Evolutionary conservation across 2,113 vertebrate genomes (phyloP).

Genomic region (Colistium nudipinnis): DNA sequence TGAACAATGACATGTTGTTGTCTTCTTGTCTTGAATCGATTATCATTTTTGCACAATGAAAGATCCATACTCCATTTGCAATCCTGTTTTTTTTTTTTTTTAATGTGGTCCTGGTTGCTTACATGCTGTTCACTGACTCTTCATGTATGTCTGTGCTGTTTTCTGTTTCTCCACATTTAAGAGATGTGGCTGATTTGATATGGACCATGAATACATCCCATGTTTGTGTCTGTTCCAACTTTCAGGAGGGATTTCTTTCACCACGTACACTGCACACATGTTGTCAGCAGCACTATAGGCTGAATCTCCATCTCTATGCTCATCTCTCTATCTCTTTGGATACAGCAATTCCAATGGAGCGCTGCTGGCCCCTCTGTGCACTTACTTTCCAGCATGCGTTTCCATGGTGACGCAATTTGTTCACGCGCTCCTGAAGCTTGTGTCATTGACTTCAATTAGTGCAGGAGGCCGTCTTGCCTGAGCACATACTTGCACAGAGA

Average conservation of each 20-base stretch:
- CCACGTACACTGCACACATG: too few relatives aligned
- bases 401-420: constrained; percentile 80
- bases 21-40: neutral
- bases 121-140: neutral
- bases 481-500: constrained; percentile 68
- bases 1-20: neutral
- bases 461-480: constrained; percentile 63
- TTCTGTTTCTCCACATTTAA: neutral
- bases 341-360: constrained; percentile 52
- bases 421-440: constrained; percentile 66
- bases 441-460: constrained; percentile 83
- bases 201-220: neutral
- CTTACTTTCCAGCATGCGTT: constrained; percentile 73
- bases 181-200: constrained; percentile 3
- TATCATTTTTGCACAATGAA: neutral
- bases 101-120: neutral
- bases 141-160: neutral
- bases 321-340: neutral
- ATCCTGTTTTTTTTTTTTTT: neutral
- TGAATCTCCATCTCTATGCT: neutral
- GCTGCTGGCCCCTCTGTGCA: constrained; percentile 60
- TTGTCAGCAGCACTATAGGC: neutral
- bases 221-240: neutral
- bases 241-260: neutral
- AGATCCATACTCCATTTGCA: neutral